These are phyloP conservation scores for Arothron firmamentum DNA, from an alignment of 2,113 vertebrate species.

Conservation along the genomic window DNA sequence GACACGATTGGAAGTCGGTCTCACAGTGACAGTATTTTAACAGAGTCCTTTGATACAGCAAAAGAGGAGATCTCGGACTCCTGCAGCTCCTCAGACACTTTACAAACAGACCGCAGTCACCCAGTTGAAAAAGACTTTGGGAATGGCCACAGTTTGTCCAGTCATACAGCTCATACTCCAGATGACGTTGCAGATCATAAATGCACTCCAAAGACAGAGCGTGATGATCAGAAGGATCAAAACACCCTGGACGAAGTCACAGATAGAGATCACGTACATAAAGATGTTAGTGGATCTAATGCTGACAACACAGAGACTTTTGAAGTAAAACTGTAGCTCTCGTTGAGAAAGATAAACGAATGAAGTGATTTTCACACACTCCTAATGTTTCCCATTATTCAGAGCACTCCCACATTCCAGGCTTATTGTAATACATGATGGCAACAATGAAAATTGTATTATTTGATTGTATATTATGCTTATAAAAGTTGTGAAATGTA, in stretches of 20 bases:
- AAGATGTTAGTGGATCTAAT: slow-evolving; percentile 6
- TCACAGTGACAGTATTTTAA: slow-evolving; percentile 50
- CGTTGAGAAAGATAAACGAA: slow-evolving; percentile 1
- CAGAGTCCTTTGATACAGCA: slow-evolving; percentile 54
- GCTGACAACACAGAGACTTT: slow-evolving; percentile 8
- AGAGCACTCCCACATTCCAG: slow-evolving; percentile 32
- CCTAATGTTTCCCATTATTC: slow-evolving; percentile 11
- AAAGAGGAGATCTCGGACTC: slow-evolving; percentile 62
- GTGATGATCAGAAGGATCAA: slow-evolving; percentile 24
- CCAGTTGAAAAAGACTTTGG: slow-evolving; percentile 12
- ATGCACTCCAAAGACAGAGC: slow-evolving; percentile 12
- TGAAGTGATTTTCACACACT: background rate
- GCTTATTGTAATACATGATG: slow-evolving; percentile 23
- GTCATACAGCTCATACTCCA: slow-evolving; percentile 14
- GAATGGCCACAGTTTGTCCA: slow-evolving; percentile 7
- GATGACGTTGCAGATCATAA: background rate
- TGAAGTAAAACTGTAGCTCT: background rate
- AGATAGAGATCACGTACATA: background rate
- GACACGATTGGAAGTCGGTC: slow-evolving; percentile 41
- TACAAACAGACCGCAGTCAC: slow-evolving; percentile 40
- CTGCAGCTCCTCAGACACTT: slow-evolving; percentile 50
- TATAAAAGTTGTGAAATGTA: slow-evolving; percentile 41
- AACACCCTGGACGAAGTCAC: slow-evolving; percentile 14
- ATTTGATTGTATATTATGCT: slow-evolving; percentile 13
- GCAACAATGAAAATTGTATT: slow-evolving; percentile 19